Conservation (phyloP, 2,113 vertebrate species). For the Rhizomys pruinosus region DNA sequence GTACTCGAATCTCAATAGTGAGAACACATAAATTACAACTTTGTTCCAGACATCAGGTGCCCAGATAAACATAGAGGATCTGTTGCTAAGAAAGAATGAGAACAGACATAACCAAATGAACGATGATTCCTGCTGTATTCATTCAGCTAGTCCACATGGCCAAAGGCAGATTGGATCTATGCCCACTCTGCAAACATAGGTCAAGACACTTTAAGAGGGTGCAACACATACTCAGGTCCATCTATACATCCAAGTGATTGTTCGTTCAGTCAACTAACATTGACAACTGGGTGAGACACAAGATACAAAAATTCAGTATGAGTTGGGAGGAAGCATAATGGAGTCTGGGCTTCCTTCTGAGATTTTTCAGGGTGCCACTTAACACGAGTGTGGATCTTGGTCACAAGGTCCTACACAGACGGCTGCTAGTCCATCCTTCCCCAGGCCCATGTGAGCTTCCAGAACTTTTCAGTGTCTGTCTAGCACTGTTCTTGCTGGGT, state of each 20-base stretch:
- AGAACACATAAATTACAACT: not conserved
- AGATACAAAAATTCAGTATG: not conserved
- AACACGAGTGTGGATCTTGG: no score
- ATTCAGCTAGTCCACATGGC: no score
- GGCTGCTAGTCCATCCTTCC: not conserved
- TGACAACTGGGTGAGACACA: not conserved
- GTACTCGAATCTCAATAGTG: not conserved
- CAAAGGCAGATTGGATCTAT: not conserved
- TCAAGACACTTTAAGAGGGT: not conserved
- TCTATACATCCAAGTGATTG: not conserved
- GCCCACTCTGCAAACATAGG: not conserved
- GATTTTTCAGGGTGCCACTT: not conserved
- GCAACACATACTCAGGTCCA: not conserved
- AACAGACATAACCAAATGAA: not conserved
- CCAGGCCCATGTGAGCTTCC: not conserved
- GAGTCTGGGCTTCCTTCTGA: not conserved
- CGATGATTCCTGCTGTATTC: not conserved
- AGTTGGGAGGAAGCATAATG: not conserved
- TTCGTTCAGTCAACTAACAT: not conserved
- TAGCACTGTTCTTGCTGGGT: not conserved
- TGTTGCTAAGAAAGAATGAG: not conserved
- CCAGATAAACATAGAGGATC: not conserved
- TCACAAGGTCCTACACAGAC: accelerated
- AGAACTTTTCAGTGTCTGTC: not conserved
- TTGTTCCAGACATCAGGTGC: not conserved